Evolutionary conservation across 2,797 vertebrate genomes (phyloP), one percentile per base, ranked within the genome.

Genomic region (Onychomys arenicola): DNA sequence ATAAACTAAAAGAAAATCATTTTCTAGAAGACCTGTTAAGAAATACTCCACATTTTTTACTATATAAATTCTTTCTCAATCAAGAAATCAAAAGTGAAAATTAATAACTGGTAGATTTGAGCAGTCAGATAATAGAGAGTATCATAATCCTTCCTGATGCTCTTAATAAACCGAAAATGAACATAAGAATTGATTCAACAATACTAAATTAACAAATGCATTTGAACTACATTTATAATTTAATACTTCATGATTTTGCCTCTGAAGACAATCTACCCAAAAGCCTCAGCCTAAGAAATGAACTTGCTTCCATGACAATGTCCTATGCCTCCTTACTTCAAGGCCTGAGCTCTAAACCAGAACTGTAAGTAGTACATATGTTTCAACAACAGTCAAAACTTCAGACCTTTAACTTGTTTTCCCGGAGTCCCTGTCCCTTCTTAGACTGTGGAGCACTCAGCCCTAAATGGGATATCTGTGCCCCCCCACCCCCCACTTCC

Each of bases 111-210:
- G 94, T 91, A 96, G 84, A 93, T 94, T 96, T 92, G 96, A 98
- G 77, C 86, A 90, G 93, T 97, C 49, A 57, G 46, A 43, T 46
- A 69, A 59, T 25, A 82, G 10, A 67, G 59, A 21, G 19, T 34
- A 81, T 40, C 49, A 82, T 32, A 59, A 83, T 83, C 57, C 52
- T 91, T 43, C 14, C 52, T 6, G 8, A 34, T 57, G 98, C 97
- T 96, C 96, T 98, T 99, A 98, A 98, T 98, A 98, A 98, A 97
- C 93, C 49, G 97, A 96, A 25, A 95, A 90, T 98, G 97, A 98
- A 97, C 97, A 97, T 98, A 98, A 97, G 96, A 98, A 97, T 97
- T 97, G 96, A 95, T 14, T 94, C 97, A 96, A 97, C 97, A 84
- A 96, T 97, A 94, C 76, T 85, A 76, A 92, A 97, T 97, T 96